phyloP scores from a whole-genome alignment of 1,140 invertebrate species.

The Campoletis sonorensis region DNA sequence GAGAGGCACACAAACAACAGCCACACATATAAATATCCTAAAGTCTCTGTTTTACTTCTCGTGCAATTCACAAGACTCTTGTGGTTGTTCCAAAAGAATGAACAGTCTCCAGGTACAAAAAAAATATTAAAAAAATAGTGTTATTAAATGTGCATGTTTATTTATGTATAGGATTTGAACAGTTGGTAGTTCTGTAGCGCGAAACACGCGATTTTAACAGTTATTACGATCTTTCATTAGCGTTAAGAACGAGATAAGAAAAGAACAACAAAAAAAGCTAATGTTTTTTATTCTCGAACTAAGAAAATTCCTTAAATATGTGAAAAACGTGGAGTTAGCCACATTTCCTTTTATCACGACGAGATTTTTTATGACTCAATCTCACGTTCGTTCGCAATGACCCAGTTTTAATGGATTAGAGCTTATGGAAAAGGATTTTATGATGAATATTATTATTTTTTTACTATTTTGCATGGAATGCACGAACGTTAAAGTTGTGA shows the following conservation, averaged over 20 bases:
- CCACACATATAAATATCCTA: background rate
- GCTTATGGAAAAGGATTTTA: too few relatives aligned
- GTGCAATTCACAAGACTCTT: conserved; percentile 1
- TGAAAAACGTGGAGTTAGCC: background rate
- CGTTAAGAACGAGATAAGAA: background rate
- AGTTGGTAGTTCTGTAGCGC: background rate
- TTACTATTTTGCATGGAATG: background rate
- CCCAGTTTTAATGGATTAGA: background rate
- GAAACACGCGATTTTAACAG: background rate
- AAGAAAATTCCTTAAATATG: background rate
- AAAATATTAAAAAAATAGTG: too few relatives aligned
- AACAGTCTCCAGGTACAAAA: too few relatives aligned
- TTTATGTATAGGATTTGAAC: background rate
- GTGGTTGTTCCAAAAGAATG: too few relatives aligned
- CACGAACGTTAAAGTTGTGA: background rate
- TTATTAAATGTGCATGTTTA: background rate
- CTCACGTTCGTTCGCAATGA: background rate
- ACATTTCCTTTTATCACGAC: background rate
- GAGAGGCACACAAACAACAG: conserved; percentile 18
- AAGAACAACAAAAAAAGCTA: background rate
- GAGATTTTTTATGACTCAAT: background rate
- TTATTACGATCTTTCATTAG: conserved; percentile 31
- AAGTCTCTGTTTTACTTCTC: background rate
- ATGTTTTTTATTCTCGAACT: background rate
- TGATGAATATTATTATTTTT: background rate